Conservation (phyloP, 92 coral and sea anemone species). For the Galaxea fascicularis region DNA sequence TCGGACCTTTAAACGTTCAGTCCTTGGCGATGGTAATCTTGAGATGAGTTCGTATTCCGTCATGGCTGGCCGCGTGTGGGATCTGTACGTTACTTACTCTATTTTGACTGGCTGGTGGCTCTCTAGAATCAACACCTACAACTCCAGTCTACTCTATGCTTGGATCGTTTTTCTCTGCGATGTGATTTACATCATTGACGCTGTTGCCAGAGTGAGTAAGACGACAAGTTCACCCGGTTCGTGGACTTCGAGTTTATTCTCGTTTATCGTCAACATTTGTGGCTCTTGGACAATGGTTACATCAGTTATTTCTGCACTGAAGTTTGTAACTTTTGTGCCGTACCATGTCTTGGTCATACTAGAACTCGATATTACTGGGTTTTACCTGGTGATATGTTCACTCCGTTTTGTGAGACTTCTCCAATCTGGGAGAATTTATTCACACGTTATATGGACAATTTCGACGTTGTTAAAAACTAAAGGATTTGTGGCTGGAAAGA, state of each 20-base stretch:
- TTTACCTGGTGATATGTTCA: constrained; percentile 43
- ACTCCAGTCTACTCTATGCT: constrained; percentile 41
- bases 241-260: not conserved
- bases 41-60: constrained; percentile 13
- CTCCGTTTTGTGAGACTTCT: constrained; percentile 45
- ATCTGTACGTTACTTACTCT: constrained; percentile 37
- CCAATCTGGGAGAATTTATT: constrained; percentile 29
- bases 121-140: constrained; percentile 38
- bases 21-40: not conserved
- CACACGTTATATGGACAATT: not conserved
- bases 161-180: constrained; percentile 64
- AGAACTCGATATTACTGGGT: constrained; percentile 47
- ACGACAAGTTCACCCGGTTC: not conserved
- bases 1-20: not conserved
- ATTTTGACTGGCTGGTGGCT: constrained; percentile 64
- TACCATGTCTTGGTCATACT: constrained; percentile 54
- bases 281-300: constrained; percentile 3
- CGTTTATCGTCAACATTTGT: not conserved
- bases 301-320: not conserved
- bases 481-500: not conserved
- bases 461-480: not conserved
- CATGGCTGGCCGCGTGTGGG: constrained; percentile 31
- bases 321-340: constrained; percentile 50
- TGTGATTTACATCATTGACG: constrained; percentile 53
- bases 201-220: constrained; percentile 45